A percentile compares a stretch with the other conserved stretches of the same genome.
Conservation (phyloP, 2,888 invertebrate genomes). For the Plusia festucae region DNA sequence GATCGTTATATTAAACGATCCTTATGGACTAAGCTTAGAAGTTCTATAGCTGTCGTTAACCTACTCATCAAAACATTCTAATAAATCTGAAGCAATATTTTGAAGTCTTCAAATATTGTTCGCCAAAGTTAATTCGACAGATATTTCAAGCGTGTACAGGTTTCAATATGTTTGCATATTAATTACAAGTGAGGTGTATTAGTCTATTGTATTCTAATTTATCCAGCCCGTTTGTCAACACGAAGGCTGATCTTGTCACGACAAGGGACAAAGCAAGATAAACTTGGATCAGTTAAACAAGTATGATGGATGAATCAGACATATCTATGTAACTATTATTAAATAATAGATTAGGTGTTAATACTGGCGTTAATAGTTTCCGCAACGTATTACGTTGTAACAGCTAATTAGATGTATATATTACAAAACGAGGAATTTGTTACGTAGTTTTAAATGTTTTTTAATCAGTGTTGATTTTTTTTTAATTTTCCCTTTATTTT, state of each 20-base stretch:
- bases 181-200: conserved; percentile 81
- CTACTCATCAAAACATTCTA: background rate
- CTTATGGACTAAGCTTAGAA: background rate
- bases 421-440: conserved; percentile 31
- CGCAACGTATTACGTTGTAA: conserved; percentile 27
- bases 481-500: conserved; percentile 1
- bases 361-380: conserved; percentile 29
- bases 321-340: conserved; percentile 29
- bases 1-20: conserved; percentile 1
- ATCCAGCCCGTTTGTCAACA: conserved; percentile 75
- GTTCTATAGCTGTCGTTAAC: background rate
- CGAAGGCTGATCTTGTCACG: conserved; percentile 85
- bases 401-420: conserved; percentile 29
- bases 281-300: conserved; percentile 41
- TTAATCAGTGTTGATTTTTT: conserved; percentile 6
- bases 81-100: conserved; percentile 12
- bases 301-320: conserved; percentile 32
- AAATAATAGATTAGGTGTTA: conserved; percentile 34
- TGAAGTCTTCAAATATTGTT: conserved; percentile 22
- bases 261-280: conserved; percentile 72
- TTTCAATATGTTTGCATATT: conserved; percentile 72
- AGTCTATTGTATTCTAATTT: conserved; percentile 87
- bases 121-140: conserved; percentile 38
- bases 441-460: conserved; percentile 13
- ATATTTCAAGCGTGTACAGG: conserved; percentile 39